Evolutionary conservation across 2,113 vertebrate genomes (phyloP), one percentile per base, ranked within the genome.

Genomic region (Psittacus erithacus): DNA sequence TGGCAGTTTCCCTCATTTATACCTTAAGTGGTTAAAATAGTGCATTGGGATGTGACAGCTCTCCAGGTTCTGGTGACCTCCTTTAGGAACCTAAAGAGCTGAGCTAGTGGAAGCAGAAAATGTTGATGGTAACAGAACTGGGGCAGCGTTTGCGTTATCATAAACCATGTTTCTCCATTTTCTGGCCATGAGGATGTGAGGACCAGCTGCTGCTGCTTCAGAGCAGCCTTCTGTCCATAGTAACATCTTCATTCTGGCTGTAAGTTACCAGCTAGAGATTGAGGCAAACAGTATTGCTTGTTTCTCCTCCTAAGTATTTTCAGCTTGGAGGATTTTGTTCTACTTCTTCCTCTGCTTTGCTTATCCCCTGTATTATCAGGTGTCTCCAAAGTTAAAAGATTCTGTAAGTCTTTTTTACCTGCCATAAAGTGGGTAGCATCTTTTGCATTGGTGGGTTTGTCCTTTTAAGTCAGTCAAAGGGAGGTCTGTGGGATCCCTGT

Each of bases 151-250:
- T 64, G 52, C 15, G 8, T n/a, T 43, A 16, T 53, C n/a, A 27
- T 35, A 60, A 70, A 59, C 47, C 0, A 0, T 17, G 16, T 4
- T 12, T 67, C 60, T 69, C 29, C 1, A 0, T 64, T 65, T 71
- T 60, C 62, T 74, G 65, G 10, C 65, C 1, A 0, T 13, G 20
- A 91, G 60, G 53, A 28, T 13, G 24, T 29, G 13, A 82, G 60
- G 69, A 49, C 41, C 1, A 4, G 18, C 46, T 75, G 47, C 47
- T 68, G 79, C 62, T 67, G 44, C 81, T 86, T 76, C 41, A 41
- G 68, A 77, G 31, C 86, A 46, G 53, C 41, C 33, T 52, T n/a
- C 64, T 81, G 25, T 38, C 38, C 73, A 33, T 52, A 1, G 0
- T 23, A 24, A 13, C 27, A 10, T 49, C 41, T 82, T 43, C 28